Conservation (phyloP, 2,888 invertebrate genomes). For the Sceliomorpha sp. region DNA sequence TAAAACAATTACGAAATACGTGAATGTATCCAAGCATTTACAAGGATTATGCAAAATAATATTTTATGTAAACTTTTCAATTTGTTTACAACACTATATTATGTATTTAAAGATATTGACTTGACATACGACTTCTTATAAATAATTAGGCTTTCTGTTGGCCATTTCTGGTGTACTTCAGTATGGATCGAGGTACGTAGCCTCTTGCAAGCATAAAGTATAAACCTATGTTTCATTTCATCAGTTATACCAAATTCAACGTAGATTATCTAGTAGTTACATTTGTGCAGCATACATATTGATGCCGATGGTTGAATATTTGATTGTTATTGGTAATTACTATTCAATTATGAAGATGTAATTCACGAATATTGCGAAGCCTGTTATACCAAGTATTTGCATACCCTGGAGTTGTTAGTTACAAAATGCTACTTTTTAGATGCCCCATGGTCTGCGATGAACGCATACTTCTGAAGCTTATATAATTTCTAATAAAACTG, state of each 20-base stretch:
- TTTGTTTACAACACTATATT: no score
- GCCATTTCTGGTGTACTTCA: conserved; percentile 56
- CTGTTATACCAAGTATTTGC: conserved; percentile 39
- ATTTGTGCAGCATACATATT: conserved; percentile 1
- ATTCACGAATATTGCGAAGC: conserved; percentile 13
- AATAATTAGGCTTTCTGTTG: conserved; percentile 57
- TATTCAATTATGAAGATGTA: conserved; percentile 1
- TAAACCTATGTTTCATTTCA: conserved; percentile 7
- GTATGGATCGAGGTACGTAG: conserved; percentile 55
- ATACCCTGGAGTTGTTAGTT: conserved; percentile 34
- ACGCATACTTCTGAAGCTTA: conserved; percentile 17
- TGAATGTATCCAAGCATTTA: no score
- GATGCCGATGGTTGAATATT: background rate
- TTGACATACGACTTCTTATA: conserved; percentile 9
- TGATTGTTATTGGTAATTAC: conserved; percentile 11
- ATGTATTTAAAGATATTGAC: no score
- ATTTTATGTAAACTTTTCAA: no score
- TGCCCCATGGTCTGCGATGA: conserved; percentile 29
- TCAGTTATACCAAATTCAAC: conserved; percentile 23
- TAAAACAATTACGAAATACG: no score
- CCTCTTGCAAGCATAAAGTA: conserved; percentile 40
- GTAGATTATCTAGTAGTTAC: conserved; percentile 40
- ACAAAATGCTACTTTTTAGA: conserved; percentile 16
- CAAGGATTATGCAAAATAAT: no score
- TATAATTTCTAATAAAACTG: conserved; percentile 15